Evolutionary conservation across 2,888 invertebrate genomes (phyloP).

Genomic region (Sinhomidia bicolor): DNA sequence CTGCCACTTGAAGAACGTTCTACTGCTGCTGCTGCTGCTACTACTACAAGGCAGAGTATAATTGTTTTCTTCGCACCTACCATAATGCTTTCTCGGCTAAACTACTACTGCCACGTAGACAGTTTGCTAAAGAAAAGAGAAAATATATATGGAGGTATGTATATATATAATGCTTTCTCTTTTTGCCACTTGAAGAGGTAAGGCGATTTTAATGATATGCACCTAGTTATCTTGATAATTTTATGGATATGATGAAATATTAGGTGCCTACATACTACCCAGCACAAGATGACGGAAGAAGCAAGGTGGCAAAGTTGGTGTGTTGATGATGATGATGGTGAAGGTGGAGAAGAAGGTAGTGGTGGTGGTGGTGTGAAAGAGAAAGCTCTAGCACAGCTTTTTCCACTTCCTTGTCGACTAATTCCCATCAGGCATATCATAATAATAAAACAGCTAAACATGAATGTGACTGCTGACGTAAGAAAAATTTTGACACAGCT

Average conservation of each 20-base stretch:
- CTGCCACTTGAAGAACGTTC: background rate
- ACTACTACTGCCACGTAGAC: no score
- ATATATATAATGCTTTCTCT: no score
- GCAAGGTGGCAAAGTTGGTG: background rate
- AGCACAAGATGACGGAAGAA: background rate
- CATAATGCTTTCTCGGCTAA: background rate
- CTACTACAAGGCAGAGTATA: no score
- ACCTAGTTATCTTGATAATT: no score
- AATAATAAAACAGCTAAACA: conserved; percentile 65
- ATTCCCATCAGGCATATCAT: conserved; percentile 70
- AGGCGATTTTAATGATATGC: no score
- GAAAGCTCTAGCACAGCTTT: conserved; percentile 14
- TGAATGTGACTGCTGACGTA: conserved; percentile 69
- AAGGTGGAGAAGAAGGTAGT: background rate
- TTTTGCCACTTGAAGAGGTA: no score
- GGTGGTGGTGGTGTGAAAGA: conserved; percentile 7
- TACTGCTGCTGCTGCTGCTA: background rate
- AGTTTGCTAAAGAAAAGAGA: no score
- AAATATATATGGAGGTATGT: no score
- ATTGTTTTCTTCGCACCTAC: background rate
- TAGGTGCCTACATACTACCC: background rate
- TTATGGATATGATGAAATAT: no score
- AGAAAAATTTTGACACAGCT: conserved; percentile 55
- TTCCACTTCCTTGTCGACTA: conserved; percentile 42
- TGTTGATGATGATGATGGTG: background rate